Conservation (phyloP, 2,113 vertebrate species). For the Heterocephalus glaber region DNA sequence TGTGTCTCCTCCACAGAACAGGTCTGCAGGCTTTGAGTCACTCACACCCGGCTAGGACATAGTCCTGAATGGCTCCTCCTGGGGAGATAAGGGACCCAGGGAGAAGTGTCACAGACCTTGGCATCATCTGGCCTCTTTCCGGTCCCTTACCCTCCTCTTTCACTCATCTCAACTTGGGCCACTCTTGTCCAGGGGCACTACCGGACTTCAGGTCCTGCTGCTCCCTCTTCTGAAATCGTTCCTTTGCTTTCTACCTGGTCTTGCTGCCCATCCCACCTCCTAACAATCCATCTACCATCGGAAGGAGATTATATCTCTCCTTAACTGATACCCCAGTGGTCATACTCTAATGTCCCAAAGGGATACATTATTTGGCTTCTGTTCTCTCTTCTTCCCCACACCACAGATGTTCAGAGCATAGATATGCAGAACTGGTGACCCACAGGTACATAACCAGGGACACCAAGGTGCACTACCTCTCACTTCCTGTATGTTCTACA, state of each 20-base stretch:
- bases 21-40: neutral
- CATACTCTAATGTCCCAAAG: neutral
- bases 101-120: neutral
- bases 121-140: no score
- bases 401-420: neutral
- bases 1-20: neutral
- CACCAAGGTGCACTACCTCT: neutral
- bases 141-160: neutral
- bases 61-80: conserved; percentile 56
- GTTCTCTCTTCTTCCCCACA: no score
- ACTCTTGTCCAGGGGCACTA: no score
- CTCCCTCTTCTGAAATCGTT: neutral
- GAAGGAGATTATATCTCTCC: neutral
- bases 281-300: neutral
- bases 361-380: neutral
- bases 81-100: conserved; percentile 5
- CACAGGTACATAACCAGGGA: neutral
- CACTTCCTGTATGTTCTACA: neutral
- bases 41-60: conserved; percentile 30
- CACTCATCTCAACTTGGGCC: no score
- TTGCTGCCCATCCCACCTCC: neutral
- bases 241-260: neutral
- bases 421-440: neutral
- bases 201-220: no score
- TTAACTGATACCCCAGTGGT: neutral